Base-by-base conservation (phyloP, 2,797 vertebrate species). In the Basileuterus tristriatus region DNA sequence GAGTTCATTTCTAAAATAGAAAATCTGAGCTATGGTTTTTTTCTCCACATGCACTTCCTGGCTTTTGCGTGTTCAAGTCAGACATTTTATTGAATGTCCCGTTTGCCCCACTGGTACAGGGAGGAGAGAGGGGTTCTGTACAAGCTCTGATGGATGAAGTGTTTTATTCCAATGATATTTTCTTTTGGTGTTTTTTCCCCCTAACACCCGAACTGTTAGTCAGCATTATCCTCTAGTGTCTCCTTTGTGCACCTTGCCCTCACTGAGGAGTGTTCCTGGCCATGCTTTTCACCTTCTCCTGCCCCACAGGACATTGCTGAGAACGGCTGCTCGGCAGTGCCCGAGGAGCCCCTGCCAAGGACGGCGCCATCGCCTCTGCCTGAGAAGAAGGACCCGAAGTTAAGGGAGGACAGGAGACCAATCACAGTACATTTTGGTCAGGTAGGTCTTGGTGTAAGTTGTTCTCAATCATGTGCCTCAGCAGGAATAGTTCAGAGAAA, bases 371-470 rank as follows among this genome's bases (percentile, higher is more conserved):
- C 98, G 4, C 98, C 98, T 0, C 75, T 98, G 67, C 87, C 67
- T 2, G 98, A 98, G 23, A 98, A 98, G 91, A 98, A 98, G 88
- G 99, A 99, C 84, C 96, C 96, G 0, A 98, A 97, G 18, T 70
- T 97, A 11, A 97, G 96, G 29, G 99, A 99, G 27, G 98, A 99
- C 80, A 98, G 98, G 50, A 97, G 98, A 64, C 99, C 99, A 37
- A 98, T 99, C 97, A 99, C 99, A 14, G 98, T 99, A 44, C 99
- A 99, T 94, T 99, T 99, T 90, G 99, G 99, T 87, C 99, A 99
- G 98, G 99, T 99, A 96, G 39, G 98, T 95, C 47, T 47, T 34
- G 14, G 32, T 11, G 36, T 22, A 44, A 69, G 29, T 30, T 58
- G 39, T 63, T 78, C 63, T 69, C 32, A 30, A 6, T 24, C 37